Conservation (phyloP, 2,797 vertebrate species). For the Chelonia mydas region DNA sequence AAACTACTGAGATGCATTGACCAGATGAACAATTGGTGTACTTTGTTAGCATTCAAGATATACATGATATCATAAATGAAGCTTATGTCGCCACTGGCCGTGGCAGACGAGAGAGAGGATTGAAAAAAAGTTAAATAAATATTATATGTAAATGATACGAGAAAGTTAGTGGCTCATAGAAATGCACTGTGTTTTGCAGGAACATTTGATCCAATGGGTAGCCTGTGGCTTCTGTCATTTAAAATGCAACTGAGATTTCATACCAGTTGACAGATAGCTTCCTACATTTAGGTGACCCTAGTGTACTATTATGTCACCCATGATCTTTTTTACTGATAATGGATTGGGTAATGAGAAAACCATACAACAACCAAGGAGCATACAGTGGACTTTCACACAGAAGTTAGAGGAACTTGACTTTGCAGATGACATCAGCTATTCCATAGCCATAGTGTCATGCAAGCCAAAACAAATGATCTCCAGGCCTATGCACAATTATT, state of each 20-base stretch:
- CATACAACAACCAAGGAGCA: too few species aligned
- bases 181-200: neutral
- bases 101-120: neutral
- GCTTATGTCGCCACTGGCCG: neutral
- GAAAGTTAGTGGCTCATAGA: neutral
- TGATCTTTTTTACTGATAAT: too few species aligned
- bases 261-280: neutral
- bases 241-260: neutral
- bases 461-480: too few species aligned
- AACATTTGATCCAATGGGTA: neutral
- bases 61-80: neutral
- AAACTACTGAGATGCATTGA: neutral
- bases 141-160: neutral
- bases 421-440: too few species aligned
- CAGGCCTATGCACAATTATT: too few species aligned
- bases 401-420: too few species aligned
- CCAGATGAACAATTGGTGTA: neutral
- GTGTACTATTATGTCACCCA: too few species aligned
- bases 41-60: neutral
- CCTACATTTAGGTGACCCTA: too few species aligned
- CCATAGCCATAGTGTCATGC: too few species aligned
- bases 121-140: conserved; percentile 17
- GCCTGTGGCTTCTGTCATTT: neutral
- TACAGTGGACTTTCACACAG: too few species aligned
- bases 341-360: too few species aligned